Evolutionary conservation across 2,113 vertebrate species (phyloP).

Genomic region (Oreochromis tanganicae): DNA sequence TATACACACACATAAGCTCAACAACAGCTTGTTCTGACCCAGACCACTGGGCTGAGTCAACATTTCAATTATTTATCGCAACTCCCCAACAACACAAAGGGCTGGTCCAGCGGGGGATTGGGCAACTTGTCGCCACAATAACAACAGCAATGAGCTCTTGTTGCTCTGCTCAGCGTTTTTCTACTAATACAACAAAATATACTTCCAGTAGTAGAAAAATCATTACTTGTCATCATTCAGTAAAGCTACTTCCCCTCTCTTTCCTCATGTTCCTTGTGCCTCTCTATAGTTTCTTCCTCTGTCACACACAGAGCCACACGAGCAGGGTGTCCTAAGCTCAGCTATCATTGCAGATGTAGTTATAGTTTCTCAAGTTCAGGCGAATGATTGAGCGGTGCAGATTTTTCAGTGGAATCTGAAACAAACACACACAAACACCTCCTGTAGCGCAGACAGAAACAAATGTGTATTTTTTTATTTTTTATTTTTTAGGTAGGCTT

Average conservation of each 20-base stretch:
- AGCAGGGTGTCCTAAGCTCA: background rate
- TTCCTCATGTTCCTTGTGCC: background rate
- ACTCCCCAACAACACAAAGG: slow-evolving; percentile 5
- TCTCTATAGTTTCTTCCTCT: background rate
- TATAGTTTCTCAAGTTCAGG: background rate
- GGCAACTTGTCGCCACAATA: slow-evolving; percentile 26
- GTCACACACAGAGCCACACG: background rate
- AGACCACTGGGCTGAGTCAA: slow-evolving; percentile 57
- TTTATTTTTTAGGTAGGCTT: background rate
- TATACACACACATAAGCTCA: background rate
- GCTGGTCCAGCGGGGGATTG: slow-evolving; percentile 21
- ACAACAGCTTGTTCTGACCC: slow-evolving; percentile 41
- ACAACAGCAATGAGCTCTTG: slow-evolving; percentile 45
- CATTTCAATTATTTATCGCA: slow-evolving; percentile 65
- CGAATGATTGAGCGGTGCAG: background rate
- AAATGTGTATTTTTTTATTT: background rate
- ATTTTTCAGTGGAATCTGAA: background rate
- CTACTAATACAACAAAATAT: slow-evolving; percentile 42
- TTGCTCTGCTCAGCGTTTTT: slow-evolving; percentile 35
- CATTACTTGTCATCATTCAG: slow-evolving; percentile 40
- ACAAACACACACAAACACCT: background rate
- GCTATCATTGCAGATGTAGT: background rate
- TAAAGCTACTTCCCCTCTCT: background rate
- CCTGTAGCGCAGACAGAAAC: background rate
- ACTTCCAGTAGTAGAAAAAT: slow-evolving; percentile 15